A percentile compares a stretch with the other conserved stretches of the same genome.
Evolutionary conservation across 2,888 invertebrate species (phyloP).

Genomic region (Nineta flava): DNA sequence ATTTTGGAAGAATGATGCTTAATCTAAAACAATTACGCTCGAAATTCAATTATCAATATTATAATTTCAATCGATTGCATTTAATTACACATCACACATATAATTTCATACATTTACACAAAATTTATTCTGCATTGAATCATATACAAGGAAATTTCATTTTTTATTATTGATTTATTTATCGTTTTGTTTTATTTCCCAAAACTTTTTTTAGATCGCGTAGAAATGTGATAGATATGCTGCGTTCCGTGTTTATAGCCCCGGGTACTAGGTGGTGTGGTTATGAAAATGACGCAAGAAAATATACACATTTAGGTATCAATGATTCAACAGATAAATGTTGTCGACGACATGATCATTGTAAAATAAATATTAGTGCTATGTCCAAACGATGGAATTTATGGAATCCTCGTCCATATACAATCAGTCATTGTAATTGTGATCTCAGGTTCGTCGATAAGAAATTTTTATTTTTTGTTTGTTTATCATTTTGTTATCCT

Average conservation of each 20-base stretch:
- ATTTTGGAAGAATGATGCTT: too few relatives aligned
- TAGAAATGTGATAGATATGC: conserved; percentile 21
- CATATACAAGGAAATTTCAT: neutral
- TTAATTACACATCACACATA: too few relatives aligned
- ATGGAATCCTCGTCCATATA: conserved; percentile 54
- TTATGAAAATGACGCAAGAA: conserved; percentile 36
- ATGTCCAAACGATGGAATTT: conserved; percentile 42
- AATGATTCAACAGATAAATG: conserved; percentile 46
- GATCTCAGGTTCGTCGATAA: conserved; percentile 50
- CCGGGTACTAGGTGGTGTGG: conserved; percentile 69
- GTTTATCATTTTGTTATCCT: too few relatives aligned
- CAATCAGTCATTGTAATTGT: conserved; percentile 60
- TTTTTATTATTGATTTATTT: neutral
- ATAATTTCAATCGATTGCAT: too few relatives aligned
- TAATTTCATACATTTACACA: too few relatives aligned
- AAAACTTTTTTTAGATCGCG: neutral
- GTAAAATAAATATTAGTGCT: conserved; percentile 42
- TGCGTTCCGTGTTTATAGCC: conserved; percentile 36
- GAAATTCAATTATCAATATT: too few relatives aligned
- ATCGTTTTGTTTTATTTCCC: neutral
- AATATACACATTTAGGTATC: conserved; percentile 44
- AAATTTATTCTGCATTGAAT: too few relatives aligned
- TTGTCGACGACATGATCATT: conserved; percentile 60
- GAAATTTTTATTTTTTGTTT: neutral
- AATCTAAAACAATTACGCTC: too few relatives aligned